Evolutionary conservation across 2,797 vertebrate genomes (phyloP).

Genomic region (Tragopan temminckii): DNA sequence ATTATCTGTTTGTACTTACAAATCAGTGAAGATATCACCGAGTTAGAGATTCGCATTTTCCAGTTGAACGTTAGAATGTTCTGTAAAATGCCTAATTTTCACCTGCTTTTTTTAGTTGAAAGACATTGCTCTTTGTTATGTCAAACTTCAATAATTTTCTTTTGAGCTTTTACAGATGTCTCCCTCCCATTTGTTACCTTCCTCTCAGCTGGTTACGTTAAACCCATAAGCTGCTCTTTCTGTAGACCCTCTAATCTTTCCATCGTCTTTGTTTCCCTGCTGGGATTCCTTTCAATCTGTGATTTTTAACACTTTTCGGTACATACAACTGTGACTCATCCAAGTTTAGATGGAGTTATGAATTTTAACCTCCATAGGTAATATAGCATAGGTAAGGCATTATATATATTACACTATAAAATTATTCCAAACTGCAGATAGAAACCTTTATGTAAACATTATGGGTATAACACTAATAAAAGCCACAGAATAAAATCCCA

Average conservation of each 20-base stretch:
- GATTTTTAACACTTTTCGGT: not conserved
- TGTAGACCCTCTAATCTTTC: constrained; percentile 40
- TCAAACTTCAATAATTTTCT: constrained; percentile 21
- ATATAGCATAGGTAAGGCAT: not conserved
- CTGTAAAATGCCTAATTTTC: not conserved
- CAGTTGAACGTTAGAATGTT: not conserved
- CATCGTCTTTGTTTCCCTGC: constrained; percentile 38
- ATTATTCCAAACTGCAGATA: not conserved
- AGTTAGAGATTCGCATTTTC: not conserved
- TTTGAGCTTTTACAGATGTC: not conserved
- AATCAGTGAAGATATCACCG: not conserved
- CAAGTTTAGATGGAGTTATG: constrained; percentile 18
- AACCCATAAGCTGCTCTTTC: constrained; percentile 48
- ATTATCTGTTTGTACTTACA: not conserved
- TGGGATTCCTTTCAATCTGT: constrained; percentile 55
- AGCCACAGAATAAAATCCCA: not conserved
- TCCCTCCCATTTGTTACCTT: constrained; percentile 14
- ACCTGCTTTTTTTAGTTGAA: constrained; percentile 16
- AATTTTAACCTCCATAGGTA: constrained; percentile 24
- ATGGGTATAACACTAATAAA: not conserved
- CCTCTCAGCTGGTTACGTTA: constrained; percentile 49
- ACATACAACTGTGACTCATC: not conserved
- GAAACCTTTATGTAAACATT: not conserved
- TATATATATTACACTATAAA: not conserved
- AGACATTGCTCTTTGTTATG: not conserved